Conservation (phyloP, 2,113 vertebrate species). For the Xenopus laevis region DNA sequence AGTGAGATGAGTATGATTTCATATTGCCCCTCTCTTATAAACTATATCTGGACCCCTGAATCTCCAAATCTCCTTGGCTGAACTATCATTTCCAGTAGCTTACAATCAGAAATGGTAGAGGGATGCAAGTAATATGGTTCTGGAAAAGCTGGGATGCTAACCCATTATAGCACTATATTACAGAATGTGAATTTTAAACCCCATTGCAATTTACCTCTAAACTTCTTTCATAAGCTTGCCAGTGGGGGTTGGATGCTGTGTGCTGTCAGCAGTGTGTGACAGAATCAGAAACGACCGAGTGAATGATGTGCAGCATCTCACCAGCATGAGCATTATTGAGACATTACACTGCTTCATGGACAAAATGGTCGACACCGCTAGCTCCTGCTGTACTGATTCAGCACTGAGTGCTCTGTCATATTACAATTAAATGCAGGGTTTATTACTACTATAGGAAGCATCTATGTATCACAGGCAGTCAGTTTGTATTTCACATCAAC, state of each 20-base stretch:
- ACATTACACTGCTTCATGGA: conserved; percentile 16
- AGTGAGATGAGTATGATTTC: too few species aligned
- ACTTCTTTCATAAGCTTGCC: background rate
- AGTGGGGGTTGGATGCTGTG: background rate
- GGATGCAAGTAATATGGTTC: too few species aligned
- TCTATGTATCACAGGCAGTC: conserved; percentile 4
- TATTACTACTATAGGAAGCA: background rate
- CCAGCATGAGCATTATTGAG: background rate
- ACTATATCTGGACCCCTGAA: too few species aligned
- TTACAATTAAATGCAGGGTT: background rate
- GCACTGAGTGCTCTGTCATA: background rate
- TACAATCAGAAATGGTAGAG: too few species aligned
- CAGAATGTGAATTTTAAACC: too few species aligned
- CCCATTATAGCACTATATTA: too few species aligned
- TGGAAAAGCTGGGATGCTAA: too few species aligned
- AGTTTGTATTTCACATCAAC: background rate
- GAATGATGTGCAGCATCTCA: conserved; percentile 7
- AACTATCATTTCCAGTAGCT: too few species aligned
- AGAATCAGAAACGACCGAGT: conserved; percentile 7
- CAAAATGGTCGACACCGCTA: conserved; percentile 28
- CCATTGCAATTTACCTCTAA: background rate
- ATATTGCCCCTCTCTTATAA: too few species aligned
- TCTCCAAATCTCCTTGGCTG: too few species aligned
- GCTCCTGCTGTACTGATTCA: conserved; percentile 3
- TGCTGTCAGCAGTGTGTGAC: background rate